Evolutionary conservation across 2,797 vertebrate genomes (phyloP), one percentile per base, ranked within the genome.

Genomic region (Gymnocypris eckloni): DNA sequence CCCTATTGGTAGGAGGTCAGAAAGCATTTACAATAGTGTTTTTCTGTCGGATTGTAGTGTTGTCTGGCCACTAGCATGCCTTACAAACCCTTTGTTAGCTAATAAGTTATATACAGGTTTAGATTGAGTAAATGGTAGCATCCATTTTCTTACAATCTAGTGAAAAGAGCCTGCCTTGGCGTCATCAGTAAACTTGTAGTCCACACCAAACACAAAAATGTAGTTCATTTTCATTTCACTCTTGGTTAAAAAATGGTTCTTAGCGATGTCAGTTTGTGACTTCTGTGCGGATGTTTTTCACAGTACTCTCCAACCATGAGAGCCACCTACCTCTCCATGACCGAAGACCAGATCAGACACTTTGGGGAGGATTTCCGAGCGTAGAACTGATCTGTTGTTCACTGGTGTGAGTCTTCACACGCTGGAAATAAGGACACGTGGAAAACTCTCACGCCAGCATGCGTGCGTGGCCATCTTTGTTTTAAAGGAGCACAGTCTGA

Each of bases 231-330:
- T 75, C 70, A 83, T 50, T 48, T 76, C 59, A 83, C 56, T 16
- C 48, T 52, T 13, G 25, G 1, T 28, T 28, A 4, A 69, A 39
- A 52, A 50, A 20, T 50, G 8, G 15, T 59, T 41, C 5, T 66
- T 41, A 6, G 4, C 6, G 4, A 7, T 6, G 52, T 37, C 66
- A 8, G 10, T 71, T 16, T 85, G 64, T 85, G 75, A 79, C 48
- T 64, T 43, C 33, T 89, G 18, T 92, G 25, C 88, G 43, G 90
- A 81, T 91, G 85, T 92, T 89, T 33, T 89, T 76, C 79, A 28
- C 91, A 99, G 98, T 99, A 99, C 93, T 97, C 98, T n/a, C 98
- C 98, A 64, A 99, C 96, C 92, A 99, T 99, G 98, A 95, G 98
- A 89, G 96, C 98, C 91, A 97, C 97, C 87, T 99, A 99, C 92